Evolutionary conservation across 2,888 invertebrate species (phyloP).

Genomic region (Eledona agricola): DNA sequence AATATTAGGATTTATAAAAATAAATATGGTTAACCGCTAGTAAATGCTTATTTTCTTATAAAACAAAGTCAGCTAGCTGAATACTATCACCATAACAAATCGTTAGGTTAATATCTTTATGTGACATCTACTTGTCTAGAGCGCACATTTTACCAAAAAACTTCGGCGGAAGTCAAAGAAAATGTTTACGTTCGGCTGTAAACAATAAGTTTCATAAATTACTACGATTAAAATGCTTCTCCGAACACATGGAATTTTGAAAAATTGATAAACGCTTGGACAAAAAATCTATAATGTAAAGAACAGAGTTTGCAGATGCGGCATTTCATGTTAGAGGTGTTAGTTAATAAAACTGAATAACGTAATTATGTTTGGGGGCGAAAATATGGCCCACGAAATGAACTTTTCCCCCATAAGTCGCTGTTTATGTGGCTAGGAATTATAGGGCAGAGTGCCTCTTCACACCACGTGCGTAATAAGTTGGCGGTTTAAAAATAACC

Average conservation of each 20-base stretch:
- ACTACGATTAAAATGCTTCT: constrained; percentile 25
- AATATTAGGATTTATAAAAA: constrained; percentile 54
- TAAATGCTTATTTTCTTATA: constrained; percentile 51
- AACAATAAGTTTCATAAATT: constrained; percentile 30
- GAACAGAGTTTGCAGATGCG: too few species aligned
- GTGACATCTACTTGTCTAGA: constrained; percentile 32
- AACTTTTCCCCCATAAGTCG: constrained; percentile 42
- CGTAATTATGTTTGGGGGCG: constrained; percentile 1
- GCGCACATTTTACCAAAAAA: constrained; percentile 28
- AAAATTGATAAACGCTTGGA: too few species aligned
- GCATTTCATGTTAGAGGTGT: too few species aligned
- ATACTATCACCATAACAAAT: constrained; percentile 37
- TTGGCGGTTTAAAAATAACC: constrained; percentile 43
- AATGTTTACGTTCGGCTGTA: constrained; percentile 28
- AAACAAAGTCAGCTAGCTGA: constrained; percentile 44
- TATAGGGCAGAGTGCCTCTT: constrained; percentile 43
- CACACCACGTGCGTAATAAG: constrained; percentile 44
- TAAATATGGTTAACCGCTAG: constrained; percentile 52
- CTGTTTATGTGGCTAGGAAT: constrained; percentile 42
- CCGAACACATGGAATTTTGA: too few species aligned
- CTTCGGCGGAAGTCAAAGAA: constrained; percentile 35
- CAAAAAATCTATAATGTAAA: too few species aligned
- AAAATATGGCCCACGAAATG: constrained; percentile 40
- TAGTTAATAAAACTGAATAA: too few species aligned
- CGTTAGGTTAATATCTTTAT: constrained; percentile 40